Conservation (phyloP, 2,797 vertebrate species). For the Dryobates pubescens region DNA sequence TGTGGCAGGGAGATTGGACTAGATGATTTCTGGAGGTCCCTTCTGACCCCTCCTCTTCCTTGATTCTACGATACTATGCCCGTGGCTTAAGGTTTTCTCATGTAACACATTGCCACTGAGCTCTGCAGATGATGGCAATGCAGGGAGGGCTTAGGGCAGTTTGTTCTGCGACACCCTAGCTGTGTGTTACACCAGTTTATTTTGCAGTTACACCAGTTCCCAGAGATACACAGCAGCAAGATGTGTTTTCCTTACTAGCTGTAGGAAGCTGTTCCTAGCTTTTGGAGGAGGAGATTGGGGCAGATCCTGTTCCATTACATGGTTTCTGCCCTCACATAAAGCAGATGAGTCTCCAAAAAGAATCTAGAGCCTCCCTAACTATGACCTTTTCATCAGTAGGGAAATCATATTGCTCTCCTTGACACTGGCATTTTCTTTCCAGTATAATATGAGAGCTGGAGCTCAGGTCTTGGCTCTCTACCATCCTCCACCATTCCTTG, state of each 20-base stretch:
- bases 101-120: neutral
- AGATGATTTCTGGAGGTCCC: no score
- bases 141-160: neutral
- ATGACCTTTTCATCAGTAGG: neutral
- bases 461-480: neutral
- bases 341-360: neutral
- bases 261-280: neutral
- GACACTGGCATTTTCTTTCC: neutral
- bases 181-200: neutral
- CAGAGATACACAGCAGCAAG: accelerated
- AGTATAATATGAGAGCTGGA: neutral
- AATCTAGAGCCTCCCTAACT: neutral
- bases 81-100: neutral
- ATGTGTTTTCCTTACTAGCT: neutral
- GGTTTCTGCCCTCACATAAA: neutral
- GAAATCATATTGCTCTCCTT: neutral
- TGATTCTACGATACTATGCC: no score
- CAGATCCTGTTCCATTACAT: neutral
- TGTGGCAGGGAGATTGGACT: no score
- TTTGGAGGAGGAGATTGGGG: neutral
- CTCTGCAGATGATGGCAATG: accelerated
- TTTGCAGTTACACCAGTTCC: neutral
- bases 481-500: neutral
- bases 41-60: no score
- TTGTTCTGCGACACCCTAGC: neutral